A percentile compares a stretch with the other conserved stretches of the same genome.
phyloP scores from a whole-genome alignment of 2,797 vertebrate species.

The Pseudomugil gertrudae region DNA sequence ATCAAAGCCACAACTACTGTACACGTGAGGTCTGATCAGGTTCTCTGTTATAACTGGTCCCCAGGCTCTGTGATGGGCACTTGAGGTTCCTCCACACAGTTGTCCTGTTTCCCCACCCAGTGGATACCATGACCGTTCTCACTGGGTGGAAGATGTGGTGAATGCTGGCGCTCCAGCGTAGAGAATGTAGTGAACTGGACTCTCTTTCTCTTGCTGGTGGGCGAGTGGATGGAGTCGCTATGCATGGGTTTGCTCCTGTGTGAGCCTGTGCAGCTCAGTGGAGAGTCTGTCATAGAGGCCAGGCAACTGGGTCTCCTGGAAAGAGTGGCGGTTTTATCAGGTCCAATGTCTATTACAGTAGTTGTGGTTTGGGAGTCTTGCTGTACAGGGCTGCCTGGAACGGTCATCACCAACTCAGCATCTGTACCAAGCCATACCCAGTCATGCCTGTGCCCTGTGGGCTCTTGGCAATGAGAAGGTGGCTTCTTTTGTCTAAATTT shows the following conservation, averaged over 20 bases:
- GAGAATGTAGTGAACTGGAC: constrained; percentile 96
- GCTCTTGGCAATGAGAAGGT: constrained; percentile 86
- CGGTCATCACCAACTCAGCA: constrained; percentile 88
- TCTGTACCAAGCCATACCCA: constrained; percentile 93
- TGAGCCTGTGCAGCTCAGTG: constrained; percentile 74
- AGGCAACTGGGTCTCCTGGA: constrained; percentile 78
- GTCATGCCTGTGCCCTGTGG: constrained; percentile 89
- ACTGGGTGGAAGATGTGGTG: constrained; percentile 71
- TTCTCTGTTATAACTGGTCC: constrained; percentile 71
- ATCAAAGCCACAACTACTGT: constrained; percentile 77
- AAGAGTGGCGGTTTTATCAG: constrained; percentile 85
- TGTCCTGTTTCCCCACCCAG: constrained; percentile 90
- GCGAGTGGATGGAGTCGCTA: constrained; percentile 86
- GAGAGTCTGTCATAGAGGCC: constrained; percentile 74
- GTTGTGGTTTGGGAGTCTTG: constrained; percentile 82
- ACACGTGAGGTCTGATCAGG: constrained; percentile 66
- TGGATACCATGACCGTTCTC: constrained; percentile 86
- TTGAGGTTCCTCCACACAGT: constrained; percentile 78
- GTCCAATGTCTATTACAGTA: constrained; percentile 87
- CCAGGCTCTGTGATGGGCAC: constrained; percentile 75
- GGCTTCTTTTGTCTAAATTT: constrained; percentile 89
- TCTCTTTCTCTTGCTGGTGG: constrained; percentile 94
- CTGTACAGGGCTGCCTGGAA: constrained; percentile 82
- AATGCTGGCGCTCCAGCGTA: constrained; percentile 81
- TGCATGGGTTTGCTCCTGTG: constrained; percentile 71